A percentile compares a stretch with the other conserved stretches of the same genome.
phyloP scores from a whole-genome alignment of 2,888 invertebrate genomes.

The Actias luna region DNA sequence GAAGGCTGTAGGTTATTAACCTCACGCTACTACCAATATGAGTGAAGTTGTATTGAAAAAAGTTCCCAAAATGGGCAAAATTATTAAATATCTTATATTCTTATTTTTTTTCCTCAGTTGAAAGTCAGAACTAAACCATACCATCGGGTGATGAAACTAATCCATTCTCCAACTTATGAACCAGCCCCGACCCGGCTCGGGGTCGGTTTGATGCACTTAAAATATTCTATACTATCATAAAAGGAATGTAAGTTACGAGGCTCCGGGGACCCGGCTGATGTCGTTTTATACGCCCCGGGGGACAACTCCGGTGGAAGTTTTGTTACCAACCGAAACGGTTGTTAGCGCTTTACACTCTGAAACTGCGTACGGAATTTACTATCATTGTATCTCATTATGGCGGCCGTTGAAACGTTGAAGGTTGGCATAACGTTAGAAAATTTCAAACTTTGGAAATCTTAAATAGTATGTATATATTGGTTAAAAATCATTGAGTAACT shows the following conservation, averaged over 20 bases:
- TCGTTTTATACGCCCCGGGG: constrained; percentile 26
- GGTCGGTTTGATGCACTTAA: constrained; percentile 64
- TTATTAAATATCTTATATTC: no score
- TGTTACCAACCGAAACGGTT: constrained; percentile 9
- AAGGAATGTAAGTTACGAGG: constrained; percentile 62
- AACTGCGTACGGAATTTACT: constrained; percentile 7
- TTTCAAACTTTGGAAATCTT: not conserved
- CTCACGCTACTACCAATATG: no score
- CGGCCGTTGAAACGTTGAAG: not conserved
- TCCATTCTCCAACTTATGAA: not conserved
- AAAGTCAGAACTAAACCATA: no score
- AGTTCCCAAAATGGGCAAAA: no score
- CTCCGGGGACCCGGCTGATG: constrained; percentile 43
- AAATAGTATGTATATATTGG: no score
- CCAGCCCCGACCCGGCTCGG: constrained; percentile 24
- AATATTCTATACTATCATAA: constrained; percentile 74
- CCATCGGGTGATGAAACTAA: constrained; percentile 16
- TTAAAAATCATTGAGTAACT: no score
- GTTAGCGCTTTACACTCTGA: constrained; percentile 8
- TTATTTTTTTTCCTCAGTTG: no score
- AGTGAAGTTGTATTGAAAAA: no score
- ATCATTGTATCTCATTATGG: constrained; percentile 5
- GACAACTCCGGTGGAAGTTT: constrained; percentile 9
- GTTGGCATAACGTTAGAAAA: not conserved
- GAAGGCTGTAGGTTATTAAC: no score